A percentile compares a stretch with the other conserved stretches of the same genome.
Conservation (phyloP, 2,888 invertebrate species). For the Ditylenchus weischeri region DNA sequence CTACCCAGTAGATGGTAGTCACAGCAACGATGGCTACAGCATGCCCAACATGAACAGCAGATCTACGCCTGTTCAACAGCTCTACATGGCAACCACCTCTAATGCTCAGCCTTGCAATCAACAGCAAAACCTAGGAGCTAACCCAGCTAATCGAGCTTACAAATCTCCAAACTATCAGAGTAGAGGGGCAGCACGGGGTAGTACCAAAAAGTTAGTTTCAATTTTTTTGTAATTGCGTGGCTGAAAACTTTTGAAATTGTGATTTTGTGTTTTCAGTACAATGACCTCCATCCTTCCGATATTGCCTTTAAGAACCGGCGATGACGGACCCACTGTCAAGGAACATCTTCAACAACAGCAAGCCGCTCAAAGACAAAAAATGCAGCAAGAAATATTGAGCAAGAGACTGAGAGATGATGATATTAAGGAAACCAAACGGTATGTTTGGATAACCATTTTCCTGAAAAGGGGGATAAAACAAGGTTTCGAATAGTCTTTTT, state of each 20-base stretch:
- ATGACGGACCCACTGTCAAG: slow-evolving; percentile 29
- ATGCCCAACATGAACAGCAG: too few species aligned
- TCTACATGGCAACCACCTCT: too few species aligned
- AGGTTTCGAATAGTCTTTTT: too few species aligned
- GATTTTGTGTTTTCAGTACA: background rate
- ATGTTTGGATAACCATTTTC: too few species aligned
- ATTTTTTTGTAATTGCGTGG: background rate
- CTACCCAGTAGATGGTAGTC: too few species aligned
- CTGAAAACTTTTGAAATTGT: background rate
- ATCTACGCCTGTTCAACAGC: too few species aligned
- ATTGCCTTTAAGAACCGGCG: background rate
- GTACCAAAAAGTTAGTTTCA: background rate
- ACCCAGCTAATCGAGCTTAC: too few species aligned
- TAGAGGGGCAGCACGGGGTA: too few species aligned
- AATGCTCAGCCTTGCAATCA: background rate
- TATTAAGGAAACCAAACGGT: background rate
- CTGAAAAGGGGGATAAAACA: too few species aligned
- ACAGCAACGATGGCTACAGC: too few species aligned
- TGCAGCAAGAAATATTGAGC: slow-evolving; percentile 19
- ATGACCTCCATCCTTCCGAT: slow-evolving; percentile 9
- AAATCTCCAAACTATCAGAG: too few species aligned
- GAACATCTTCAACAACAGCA: slow-evolving; percentile 31
- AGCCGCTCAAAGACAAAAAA: slow-evolving; percentile 21
- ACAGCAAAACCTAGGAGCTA: background rate
- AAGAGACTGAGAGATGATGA: slow-evolving; percentile 1